Percentiles rank a stretch among this genome's conserved stretches.
Conservation (phyloP, 2,113 vertebrate genomes). For the Muntiacus reevesi region DNA sequence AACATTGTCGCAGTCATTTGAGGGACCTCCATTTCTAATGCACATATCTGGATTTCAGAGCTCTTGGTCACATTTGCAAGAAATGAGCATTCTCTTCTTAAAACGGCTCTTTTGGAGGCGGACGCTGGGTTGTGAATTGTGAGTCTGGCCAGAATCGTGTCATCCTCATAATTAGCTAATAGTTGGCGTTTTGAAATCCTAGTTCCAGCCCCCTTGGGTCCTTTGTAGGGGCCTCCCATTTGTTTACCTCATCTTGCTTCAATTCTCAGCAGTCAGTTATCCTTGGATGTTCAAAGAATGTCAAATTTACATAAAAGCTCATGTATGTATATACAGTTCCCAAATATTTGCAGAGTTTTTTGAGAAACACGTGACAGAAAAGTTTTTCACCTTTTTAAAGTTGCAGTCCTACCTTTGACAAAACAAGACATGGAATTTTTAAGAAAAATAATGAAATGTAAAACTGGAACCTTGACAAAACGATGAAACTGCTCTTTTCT, state of each 20-base stretch:
- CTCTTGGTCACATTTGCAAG: neutral
- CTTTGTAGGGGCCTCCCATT: neutral
- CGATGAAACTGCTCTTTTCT: neutral
- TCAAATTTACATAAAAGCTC: neutral
- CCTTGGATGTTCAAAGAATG: constrained; percentile 20
- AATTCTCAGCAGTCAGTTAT: neutral
- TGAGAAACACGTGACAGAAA: neutral
- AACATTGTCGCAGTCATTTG: neutral
- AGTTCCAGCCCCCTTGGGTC: neutral
- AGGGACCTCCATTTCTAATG: neutral
- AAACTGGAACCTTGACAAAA: constrained; percentile 53
- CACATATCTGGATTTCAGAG: neutral
- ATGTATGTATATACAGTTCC: neutral
- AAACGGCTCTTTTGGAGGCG: constrained; percentile 16
- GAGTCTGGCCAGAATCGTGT: neutral
- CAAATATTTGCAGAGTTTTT: constrained; percentile 35
- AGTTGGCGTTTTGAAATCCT: neutral
- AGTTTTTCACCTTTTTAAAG: neutral
- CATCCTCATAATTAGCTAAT: constrained; percentile 51
- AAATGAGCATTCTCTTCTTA: constrained; percentile 13
- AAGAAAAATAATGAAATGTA: neutral
- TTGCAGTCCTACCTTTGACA: neutral
- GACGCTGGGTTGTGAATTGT: neutral
- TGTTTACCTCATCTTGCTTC: constrained; percentile 48
- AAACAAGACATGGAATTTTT: neutral